Conservation (phyloP, 2,797 vertebrate species). For the Heteromormyrus szaboi region DNA sequence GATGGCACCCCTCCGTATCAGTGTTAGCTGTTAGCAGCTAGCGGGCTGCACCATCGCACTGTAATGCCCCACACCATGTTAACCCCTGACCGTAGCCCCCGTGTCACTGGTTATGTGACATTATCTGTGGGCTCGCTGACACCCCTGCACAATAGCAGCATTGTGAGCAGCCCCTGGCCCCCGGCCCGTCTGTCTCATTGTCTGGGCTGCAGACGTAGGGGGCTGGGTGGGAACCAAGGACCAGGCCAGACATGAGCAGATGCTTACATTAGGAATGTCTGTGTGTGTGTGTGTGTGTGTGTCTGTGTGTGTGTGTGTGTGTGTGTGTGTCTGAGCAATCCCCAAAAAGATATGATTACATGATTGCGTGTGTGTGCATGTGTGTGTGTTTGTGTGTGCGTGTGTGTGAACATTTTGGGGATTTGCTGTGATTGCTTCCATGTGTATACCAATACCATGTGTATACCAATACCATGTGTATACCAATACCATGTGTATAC, state of each 20-base stretch:
- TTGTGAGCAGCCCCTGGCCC: constrained; percentile 60
- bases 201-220: constrained; percentile 61
- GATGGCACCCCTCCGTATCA: neutral
- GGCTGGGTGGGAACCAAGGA: constrained; percentile 70
- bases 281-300: neutral
- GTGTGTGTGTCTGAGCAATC: no score
- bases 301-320: neutral
- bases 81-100: neutral
- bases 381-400: neutral
- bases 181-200: constrained; percentile 83
- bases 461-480: no score
- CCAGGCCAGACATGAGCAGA: constrained; percentile 89
- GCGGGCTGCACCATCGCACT: neutral
- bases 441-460: constrained; percentile 35
- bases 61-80: neutral
- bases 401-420: neutral
- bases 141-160: constrained; percentile 78
- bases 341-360: no score
- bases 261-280: constrained; percentile 82
- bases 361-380: no score
- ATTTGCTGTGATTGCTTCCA: neutral
- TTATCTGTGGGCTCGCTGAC: constrained; percentile 75
- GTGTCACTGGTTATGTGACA: constrained; percentile 58
- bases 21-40: neutral
- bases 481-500: constrained; percentile 32